Evolutionary conservation across 2,888 invertebrate genomes (phyloP).

Genomic region (Epicampocera succincta): DNA sequence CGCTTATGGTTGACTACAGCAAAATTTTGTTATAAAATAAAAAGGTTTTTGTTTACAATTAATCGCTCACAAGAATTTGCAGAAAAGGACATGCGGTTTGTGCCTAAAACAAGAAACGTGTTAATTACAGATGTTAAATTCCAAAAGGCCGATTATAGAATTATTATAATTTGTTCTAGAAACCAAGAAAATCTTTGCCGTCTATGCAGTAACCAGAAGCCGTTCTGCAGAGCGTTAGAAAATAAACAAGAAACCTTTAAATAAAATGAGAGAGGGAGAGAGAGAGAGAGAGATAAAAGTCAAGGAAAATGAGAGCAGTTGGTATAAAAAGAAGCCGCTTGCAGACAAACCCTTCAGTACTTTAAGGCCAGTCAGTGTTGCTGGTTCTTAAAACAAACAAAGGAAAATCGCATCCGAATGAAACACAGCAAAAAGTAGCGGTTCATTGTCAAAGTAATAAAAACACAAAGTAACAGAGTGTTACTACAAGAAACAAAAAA

Average conservation of each 20-base stretch:
- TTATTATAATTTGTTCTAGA: not conserved
- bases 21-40: too few species aligned
- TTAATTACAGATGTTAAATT: not conserved
- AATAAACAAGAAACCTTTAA: too few species aligned
- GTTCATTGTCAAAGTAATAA: constrained; percentile 7
- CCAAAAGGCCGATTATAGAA: not conserved
- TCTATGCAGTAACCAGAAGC: too few species aligned
- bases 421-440: constrained; percentile 27
- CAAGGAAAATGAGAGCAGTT: constrained; percentile 42
- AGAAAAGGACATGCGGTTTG: not conserved
- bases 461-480: constrained; percentile 16
- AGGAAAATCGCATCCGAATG: not conserved
- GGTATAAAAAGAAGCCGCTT: constrained; percentile 78
- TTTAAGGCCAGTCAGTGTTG: constrained; percentile 74
- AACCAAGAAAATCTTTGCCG: not conserved
- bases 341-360: constrained; percentile 77
- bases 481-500: constrained; percentile 57
- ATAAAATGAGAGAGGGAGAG: not conserved
- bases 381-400: constrained; percentile 30
- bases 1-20: too few species aligned
- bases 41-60: too few species aligned
- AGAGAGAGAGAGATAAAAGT: not conserved
- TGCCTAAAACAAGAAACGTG: not conserved
- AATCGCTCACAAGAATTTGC: too few species aligned
- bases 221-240: too few species aligned